These are phyloP conservation scores for Trissoscelio sp. DNA, from an alignment of 2,888 invertebrate species.

Conservation along the genomic window DNA sequence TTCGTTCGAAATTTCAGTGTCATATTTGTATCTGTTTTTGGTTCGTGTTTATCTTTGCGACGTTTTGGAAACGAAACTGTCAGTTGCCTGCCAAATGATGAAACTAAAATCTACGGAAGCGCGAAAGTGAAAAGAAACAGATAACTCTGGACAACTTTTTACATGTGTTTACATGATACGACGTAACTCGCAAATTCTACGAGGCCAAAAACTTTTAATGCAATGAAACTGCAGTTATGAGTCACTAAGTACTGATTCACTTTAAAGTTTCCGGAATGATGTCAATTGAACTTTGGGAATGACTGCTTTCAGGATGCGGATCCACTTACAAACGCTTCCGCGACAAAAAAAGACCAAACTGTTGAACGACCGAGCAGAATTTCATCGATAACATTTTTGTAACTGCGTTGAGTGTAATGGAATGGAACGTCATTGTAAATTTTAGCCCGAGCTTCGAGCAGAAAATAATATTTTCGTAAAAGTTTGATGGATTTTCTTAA, in stretches of 20 bases:
- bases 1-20: conserved; percentile 30
- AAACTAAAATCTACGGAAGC: not conserved
- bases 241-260: conserved; percentile 34
- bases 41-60: not conserved
- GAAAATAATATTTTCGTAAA: conserved; percentile 8
- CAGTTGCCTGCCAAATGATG: not conserved
- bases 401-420: conserved; percentile 24
- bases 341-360: conserved; percentile 38
- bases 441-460: not conserved
- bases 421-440: conserved; percentile 26
- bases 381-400: conserved; percentile 29
- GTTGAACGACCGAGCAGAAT: conserved; percentile 29
- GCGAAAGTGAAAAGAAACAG: conserved; percentile 18
- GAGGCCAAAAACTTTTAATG: conserved; percentile 22
- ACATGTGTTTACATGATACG: conserved; percentile 26
- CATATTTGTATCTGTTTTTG: conserved; percentile 53
- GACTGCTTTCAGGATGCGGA: conserved; percentile 30
- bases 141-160: conserved; percentile 7
- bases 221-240: conserved; percentile 46
- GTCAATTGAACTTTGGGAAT: conserved; percentile 41
- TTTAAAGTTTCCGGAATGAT: conserved; percentile 40
- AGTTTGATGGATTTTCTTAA: conserved; percentile 8
- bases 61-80: conserved; percentile 13
- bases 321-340: conserved; percentile 20
- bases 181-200: conserved; percentile 17